These are phyloP conservation scores for Agrotis ipsilon DNA, from an alignment of 2,888 invertebrate genomes.

Conservation along the genomic window DNA sequence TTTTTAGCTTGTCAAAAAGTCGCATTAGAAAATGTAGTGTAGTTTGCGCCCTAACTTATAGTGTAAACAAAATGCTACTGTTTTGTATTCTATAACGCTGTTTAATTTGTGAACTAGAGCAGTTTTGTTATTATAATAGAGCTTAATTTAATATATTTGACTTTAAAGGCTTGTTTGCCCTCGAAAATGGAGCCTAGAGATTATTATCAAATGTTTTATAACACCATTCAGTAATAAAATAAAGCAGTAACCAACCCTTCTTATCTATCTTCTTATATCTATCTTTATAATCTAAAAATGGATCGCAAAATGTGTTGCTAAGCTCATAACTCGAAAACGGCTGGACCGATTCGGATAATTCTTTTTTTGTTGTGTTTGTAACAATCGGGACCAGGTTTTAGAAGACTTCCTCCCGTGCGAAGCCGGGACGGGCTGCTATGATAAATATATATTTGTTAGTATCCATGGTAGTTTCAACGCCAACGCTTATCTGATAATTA, in stretches of 20 bases:
- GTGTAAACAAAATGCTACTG: slow-evolving; percentile 37
- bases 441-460: too few relatives aligned
- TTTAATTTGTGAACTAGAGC: slow-evolving; percentile 50
- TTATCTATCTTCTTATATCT: too few relatives aligned
- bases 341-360: too few relatives aligned
- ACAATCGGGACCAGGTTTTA: too few relatives aligned
- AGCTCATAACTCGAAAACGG: too few relatives aligned
- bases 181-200: slow-evolving; percentile 11
- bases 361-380: too few relatives aligned
- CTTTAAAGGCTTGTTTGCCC: slow-evolving; percentile 20
- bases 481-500: not conserved
- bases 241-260: not conserved
- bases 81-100: slow-evolving; percentile 48
- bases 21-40: not conserved
- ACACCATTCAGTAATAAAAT: not conserved
- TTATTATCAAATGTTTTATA: slow-evolving; percentile 17
- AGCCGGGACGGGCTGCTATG: too few relatives aligned
- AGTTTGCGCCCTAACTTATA: slow-evolving; percentile 24
- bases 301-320: too few relatives aligned
- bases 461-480: too few relatives aligned
- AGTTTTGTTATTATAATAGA: slow-evolving; percentile 45
- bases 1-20: not conserved
- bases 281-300: too few relatives aligned
- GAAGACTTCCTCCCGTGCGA: too few relatives aligned
- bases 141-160: slow-evolving; percentile 23